phyloP scores from a whole-genome alignment of 2,888 invertebrate species.

The Carcina quercana region DNA sequence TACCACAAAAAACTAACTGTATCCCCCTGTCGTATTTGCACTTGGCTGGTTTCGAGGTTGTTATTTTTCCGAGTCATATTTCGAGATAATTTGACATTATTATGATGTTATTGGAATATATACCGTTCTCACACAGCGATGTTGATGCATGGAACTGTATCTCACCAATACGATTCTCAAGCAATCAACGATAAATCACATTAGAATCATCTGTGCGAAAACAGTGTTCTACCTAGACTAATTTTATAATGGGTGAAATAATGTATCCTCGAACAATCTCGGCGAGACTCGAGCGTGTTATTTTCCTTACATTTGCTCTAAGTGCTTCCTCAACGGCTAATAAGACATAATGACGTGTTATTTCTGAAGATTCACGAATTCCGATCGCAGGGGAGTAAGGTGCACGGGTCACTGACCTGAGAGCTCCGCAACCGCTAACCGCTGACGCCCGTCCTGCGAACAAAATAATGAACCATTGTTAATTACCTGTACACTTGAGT shows the following conservation, averaged over 20 bases:
- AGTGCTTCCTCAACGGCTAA: slow-evolving; percentile 66
- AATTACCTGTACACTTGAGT: slow-evolving; percentile 51
- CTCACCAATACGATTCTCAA: background rate
- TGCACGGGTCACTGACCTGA: slow-evolving; percentile 63
- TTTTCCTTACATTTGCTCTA: slow-evolving; percentile 62
- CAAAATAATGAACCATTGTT: slow-evolving; percentile 51
- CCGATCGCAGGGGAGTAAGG: slow-evolving; percentile 52
- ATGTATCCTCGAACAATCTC: slow-evolving; percentile 49
- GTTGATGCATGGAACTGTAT: slow-evolving; percentile 2
- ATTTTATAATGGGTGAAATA: slow-evolving; percentile 51
- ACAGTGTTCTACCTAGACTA: slow-evolving; percentile 27
- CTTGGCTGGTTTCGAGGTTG: slow-evolving; percentile 47
- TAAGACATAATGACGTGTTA: slow-evolving; percentile 67
- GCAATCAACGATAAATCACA: slow-evolving; percentile 1
- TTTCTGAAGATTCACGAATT: slow-evolving; percentile 69
- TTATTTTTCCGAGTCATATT: slow-evolving; percentile 40
- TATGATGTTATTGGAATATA: slow-evolving; percentile 26
- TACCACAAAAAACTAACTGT: slow-evolving; percentile 55
- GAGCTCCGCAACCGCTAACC: slow-evolving; percentile 47
- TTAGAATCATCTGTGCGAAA: slow-evolving; percentile 1
- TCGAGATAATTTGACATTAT: slow-evolving; percentile 40
- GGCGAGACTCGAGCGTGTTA: slow-evolving; percentile 46
- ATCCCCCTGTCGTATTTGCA: slow-evolving; percentile 42
- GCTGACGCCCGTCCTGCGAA: slow-evolving; percentile 50
- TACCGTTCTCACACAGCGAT: slow-evolving; percentile 22